Base-by-base conservation (phyloP, 2,888 invertebrate species). In the Sclerodermus sp. region DNA sequence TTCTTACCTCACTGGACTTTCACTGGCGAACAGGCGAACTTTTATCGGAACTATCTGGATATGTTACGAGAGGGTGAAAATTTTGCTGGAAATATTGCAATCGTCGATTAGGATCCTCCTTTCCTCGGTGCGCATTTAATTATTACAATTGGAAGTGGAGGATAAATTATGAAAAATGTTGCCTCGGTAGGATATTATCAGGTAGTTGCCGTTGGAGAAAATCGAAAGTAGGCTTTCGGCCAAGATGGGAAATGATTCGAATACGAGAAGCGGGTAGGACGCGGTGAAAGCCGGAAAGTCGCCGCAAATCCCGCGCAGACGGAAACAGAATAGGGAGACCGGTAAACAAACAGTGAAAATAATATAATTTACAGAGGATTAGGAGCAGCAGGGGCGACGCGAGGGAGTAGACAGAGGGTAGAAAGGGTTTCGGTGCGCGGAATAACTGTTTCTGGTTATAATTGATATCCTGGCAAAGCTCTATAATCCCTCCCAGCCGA, bases 311-410 rank as follows among this genome's bases (percentile, higher is more conserved):
- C 74, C 61, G 62, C 62, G 68, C 63, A 67, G 67, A 71, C 68
- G 67, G 66, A 69, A 66, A 65, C 62, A 62, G 65, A 70, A 68
- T 68, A 63, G 68, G 68, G 72, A 68, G 71, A 66, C 68, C 71
- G 71, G 76, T 77, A 77, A 77, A 77, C 76, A 77, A 77, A 77
- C 77, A 77, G 74, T 71, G 76, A 77, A 77, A 77, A 77, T 77
- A 77, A 77, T 77, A 77, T 77, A 77, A 77, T 76, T 77, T 77
- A 77, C 75, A 73, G 72, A 74, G 77, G 77, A 77, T 77, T 77
- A 77, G 77, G 68, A 76, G 70, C 64, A 71, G 67, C 64, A 62
- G 62, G 66, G 59, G 56, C 52, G 66, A 65, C 62, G 68, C 60
- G 60, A 53, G 43, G 52, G 52, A 40, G 46, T 23, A 49, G 45